phyloP scores from a whole-genome alignment of 2,797 vertebrate species.

The Neosilurus hyrtlii region DNA sequence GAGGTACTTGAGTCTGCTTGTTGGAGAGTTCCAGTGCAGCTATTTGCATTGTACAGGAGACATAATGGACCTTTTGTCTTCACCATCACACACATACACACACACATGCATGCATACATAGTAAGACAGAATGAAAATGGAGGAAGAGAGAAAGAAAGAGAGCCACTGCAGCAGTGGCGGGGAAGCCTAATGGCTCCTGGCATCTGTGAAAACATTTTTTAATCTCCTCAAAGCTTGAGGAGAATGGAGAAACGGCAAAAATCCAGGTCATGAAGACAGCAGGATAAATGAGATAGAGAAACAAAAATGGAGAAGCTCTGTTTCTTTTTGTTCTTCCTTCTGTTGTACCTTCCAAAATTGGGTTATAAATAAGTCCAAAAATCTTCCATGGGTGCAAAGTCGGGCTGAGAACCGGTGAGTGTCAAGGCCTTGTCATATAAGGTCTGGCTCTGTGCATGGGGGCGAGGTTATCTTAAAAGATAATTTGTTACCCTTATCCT shows the following conservation, averaged over 20 bases:
- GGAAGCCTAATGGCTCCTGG: conserved; percentile 66
- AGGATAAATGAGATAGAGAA: conserved; percentile 39
- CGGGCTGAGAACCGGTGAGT: neutral
- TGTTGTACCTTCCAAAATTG: neutral
- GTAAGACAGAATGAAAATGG: neutral
- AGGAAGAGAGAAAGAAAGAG: neutral
- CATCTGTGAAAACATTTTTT: conserved; percentile 63
- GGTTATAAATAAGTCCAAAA: conserved; percentile 8
- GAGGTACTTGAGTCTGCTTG: conserved; percentile 11
- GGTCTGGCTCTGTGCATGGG: neutral
- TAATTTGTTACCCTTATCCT: neutral
- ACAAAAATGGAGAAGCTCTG: conserved; percentile 33
- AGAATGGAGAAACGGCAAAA: conserved; percentile 33
- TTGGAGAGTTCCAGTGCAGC: conserved; percentile 15
- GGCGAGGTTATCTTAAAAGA: neutral
- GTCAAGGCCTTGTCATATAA: conserved; percentile 17
- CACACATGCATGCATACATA: neutral
- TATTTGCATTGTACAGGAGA: conserved; percentile 28
- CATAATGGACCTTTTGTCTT: conserved; percentile 37
- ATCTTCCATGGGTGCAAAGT: neutral
- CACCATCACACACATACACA: conserved; percentile 15
- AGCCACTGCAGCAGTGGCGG: neutral
- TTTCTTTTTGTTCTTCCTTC: neutral
- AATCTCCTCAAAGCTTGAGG: conserved; percentile 63
- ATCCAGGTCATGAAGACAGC: conserved; percentile 20